Evolutionary conservation across 2,797 vertebrate genomes (phyloP).

Genomic region (Acrossocheilus fasciatus): DNA sequence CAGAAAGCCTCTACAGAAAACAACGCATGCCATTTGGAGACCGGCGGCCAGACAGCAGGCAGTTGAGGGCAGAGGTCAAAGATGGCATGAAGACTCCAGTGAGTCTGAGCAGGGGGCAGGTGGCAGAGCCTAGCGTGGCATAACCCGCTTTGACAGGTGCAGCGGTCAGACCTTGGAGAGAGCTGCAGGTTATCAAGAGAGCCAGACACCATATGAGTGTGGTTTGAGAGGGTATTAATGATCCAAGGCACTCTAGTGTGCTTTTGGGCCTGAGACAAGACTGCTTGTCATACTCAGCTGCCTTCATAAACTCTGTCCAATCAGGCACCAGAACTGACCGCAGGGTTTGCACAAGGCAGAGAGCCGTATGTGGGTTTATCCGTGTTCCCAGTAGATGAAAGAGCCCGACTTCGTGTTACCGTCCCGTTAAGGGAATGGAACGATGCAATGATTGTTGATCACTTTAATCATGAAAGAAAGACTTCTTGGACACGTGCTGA

Average conservation of each 20-base stretch:
- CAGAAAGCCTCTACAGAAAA: slow-evolving; percentile 46
- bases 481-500: slow-evolving; percentile 24
- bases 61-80: slow-evolving; percentile 46
- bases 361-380: slow-evolving; percentile 9
- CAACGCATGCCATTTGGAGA: slow-evolving; percentile 25
- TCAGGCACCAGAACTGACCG: slow-evolving; percentile 1
- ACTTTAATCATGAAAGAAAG: slow-evolving; percentile 37
- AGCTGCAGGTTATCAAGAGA: slow-evolving; percentile 45
- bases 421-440: slow-evolving; percentile 34
- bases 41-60: slow-evolving; percentile 41
- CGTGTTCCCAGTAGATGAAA: slow-evolving; percentile 60
- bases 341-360: slow-evolving; percentile 11
- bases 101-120: slow-evolving; percentile 56
- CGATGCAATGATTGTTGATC: slow-evolving; percentile 36
- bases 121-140: slow-evolving; percentile 54
- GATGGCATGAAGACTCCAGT: slow-evolving; percentile 56
- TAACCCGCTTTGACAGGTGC: slow-evolving; percentile 63
- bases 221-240: slow-evolving; percentile 41
- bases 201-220: slow-evolving; percentile 27
- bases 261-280: slow-evolving; percentile 46
- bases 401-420: slow-evolving; percentile 20
- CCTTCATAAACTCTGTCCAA: slow-evolving; percentile 41
- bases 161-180: slow-evolving; percentile 47
- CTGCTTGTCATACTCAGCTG: slow-evolving; percentile 55
- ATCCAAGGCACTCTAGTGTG: slow-evolving; percentile 51